Conservation (phyloP, 2,113 vertebrate species). For the Salminus brasiliensis region DNA sequence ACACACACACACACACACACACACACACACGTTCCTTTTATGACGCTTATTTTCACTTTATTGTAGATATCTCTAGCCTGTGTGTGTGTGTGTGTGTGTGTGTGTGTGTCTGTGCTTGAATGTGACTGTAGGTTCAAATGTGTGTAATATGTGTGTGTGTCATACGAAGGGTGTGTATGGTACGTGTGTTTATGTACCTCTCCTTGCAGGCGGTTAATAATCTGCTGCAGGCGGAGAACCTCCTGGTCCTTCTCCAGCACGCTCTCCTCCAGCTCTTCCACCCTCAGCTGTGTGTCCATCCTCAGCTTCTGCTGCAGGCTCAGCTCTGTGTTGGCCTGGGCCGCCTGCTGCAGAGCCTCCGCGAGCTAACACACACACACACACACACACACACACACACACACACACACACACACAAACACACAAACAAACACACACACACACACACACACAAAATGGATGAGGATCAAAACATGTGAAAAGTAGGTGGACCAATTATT, state of each 20-base stretch:
- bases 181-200: conserved; percentile 62
- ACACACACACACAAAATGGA: too few species aligned
- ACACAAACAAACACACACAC: not conserved
- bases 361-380: conserved; percentile 59
- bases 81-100: not conserved
- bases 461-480: too few species aligned
- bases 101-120: too few species aligned
- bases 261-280: conserved; percentile 76
- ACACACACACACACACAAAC: not conserved
- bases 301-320: conserved; percentile 74
- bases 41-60: too few species aligned
- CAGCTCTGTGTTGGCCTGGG: conserved; percentile 60
- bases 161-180: not conserved
- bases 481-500: too few species aligned
- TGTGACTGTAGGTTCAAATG: too few species aligned
- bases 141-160: not conserved
- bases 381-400: too few species aligned
- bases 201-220: conserved; percentile 70
- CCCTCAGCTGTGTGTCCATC: conserved; percentile 63
- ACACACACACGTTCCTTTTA: too few species aligned
- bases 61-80: not conserved
- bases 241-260: conserved; percentile 76
- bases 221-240: conserved; percentile 58
- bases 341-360: conserved; percentile 61
- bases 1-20: conserved; percentile 8